These are phyloP conservation scores for Samia ricini DNA, from an alignment of 1,140 invertebrate species.

Conservation along the genomic window DNA sequence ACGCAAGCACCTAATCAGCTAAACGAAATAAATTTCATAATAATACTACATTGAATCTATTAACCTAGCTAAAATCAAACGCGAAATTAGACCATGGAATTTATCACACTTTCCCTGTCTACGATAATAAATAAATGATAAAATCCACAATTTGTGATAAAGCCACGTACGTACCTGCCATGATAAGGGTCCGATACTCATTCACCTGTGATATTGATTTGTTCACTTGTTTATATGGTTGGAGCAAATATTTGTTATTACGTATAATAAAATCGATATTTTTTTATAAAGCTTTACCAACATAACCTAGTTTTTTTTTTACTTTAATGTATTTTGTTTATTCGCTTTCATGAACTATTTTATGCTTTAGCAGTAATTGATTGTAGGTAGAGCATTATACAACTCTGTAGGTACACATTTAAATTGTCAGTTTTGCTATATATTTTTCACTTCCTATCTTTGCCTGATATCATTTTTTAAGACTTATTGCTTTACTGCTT, in stretches of 20 bases:
- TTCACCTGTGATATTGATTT: constrained; percentile 51
- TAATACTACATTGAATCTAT: too few species aligned
- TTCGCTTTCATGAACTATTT: too few species aligned
- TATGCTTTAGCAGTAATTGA: too few species aligned
- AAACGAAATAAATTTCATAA: too few species aligned
- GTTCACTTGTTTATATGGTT: constrained; percentile 48
- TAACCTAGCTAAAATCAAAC: not conserved
- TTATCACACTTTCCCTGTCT: constrained; percentile 11
- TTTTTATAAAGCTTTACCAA: not conserved
- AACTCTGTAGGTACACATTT: too few species aligned
- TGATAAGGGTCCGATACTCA: constrained; percentile 40
- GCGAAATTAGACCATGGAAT: constrained; percentile 1
- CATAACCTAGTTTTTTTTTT: not conserved
- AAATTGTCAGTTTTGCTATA: too few species aligned
- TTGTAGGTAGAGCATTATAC: too few species aligned
- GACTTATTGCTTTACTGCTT: too few species aligned
- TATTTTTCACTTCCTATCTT: too few species aligned
- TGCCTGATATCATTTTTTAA: too few species aligned
- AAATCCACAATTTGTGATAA: constrained; percentile 40
- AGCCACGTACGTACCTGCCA: constrained; percentile 30
- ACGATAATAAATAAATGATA: constrained; percentile 47
- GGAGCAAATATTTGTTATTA: constrained; percentile 31
- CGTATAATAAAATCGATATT: constrained; percentile 8
- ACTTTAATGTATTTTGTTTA: too few species aligned
- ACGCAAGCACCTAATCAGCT: too few species aligned